Evolutionary conservation across 53 echinoderm and acorn worm species (phyloP).

Genomic region (Antedon mediterranea): DNA sequence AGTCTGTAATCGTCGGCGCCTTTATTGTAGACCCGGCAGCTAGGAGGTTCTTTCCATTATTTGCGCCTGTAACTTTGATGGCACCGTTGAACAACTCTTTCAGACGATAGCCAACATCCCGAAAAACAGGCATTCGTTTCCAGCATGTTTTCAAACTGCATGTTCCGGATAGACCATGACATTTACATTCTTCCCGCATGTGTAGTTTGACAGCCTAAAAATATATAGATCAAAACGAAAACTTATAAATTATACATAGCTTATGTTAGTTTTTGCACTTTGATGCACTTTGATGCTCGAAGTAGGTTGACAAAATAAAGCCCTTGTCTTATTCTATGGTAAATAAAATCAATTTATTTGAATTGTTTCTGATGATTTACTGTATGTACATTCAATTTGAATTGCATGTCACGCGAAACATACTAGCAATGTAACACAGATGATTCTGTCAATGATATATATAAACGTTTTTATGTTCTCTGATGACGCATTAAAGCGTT

Average conservation of each 20-base stretch:
- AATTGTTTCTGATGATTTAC: neutral
- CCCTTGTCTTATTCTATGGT: neutral
- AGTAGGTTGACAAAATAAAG: neutral
- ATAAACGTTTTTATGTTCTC: no score
- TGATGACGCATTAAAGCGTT: no score
- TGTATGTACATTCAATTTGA: neutral
- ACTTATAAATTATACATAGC: neutral
- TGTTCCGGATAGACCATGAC: conserved; percentile 60
- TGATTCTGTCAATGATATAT: no score
- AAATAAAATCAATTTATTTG: neutral
- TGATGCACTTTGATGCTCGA: neutral
- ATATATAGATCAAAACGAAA: neutral
- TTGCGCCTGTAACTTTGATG: conserved; percentile 80
- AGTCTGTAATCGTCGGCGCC: conserved; percentile 36
- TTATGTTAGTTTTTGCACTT: neutral
- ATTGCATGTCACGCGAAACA: neutral
- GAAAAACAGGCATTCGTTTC: conserved; percentile 81
- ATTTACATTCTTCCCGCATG: conserved; percentile 76
- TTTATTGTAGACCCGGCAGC: conserved; percentile 54
- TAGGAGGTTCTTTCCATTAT: conserved; percentile 65
- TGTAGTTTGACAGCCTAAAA: conserved; percentile 39
- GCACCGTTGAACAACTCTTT: conserved; percentile 74
- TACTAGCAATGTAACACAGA: no score
- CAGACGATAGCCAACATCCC: conserved; percentile 55
- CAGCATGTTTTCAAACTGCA: conserved; percentile 74